Evolutionary conservation across 2,113 vertebrate species (phyloP).

Genomic region (Promerops cafer): DNA sequence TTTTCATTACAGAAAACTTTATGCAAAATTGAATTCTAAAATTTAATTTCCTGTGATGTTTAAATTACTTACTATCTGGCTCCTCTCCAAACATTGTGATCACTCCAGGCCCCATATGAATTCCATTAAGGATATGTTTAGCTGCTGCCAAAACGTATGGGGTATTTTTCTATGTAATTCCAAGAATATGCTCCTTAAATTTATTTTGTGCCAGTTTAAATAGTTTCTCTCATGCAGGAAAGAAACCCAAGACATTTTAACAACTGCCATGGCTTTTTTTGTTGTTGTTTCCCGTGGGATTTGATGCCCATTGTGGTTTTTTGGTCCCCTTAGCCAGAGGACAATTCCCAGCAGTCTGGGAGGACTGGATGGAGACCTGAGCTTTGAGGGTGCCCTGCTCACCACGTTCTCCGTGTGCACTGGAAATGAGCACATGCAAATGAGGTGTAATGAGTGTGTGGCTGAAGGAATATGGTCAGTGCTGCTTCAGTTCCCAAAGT

Average conservation of each 20-base stretch:
- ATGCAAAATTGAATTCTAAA: constrained; percentile 96
- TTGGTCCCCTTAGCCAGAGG: neutral
- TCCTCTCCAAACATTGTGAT: constrained; percentile 85
- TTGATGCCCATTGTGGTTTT: neutral
- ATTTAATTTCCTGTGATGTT: constrained; percentile 99
- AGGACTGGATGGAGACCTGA: neutral
- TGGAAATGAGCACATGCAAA: neutral
- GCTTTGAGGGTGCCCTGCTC: neutral
- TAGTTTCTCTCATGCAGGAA: constrained; percentile 57
- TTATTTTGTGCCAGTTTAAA: constrained; percentile 75
- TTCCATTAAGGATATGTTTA: constrained; percentile 89
- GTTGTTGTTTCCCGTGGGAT: neutral
- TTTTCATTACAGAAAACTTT: constrained; percentile 97
- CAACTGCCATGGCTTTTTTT: neutral
- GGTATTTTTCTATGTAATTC: constrained; percentile 76
- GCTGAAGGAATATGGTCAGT: neutral
- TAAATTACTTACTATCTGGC: constrained; percentile 95
- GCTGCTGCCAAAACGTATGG: constrained; percentile 79
- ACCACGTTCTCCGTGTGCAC: fast-evolving
- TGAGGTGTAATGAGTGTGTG: neutral
- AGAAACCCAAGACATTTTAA: constrained; percentile 56
- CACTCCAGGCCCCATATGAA: constrained; percentile 87
- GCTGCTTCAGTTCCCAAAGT: neutral
- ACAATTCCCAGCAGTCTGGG: neutral
- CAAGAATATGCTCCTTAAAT: constrained; percentile 77